Evolutionary conservation across 2,888 invertebrate species (phyloP), one percentile per base, ranked within the genome.

Genomic region (Perizoma flavofasciatum): DNA sequence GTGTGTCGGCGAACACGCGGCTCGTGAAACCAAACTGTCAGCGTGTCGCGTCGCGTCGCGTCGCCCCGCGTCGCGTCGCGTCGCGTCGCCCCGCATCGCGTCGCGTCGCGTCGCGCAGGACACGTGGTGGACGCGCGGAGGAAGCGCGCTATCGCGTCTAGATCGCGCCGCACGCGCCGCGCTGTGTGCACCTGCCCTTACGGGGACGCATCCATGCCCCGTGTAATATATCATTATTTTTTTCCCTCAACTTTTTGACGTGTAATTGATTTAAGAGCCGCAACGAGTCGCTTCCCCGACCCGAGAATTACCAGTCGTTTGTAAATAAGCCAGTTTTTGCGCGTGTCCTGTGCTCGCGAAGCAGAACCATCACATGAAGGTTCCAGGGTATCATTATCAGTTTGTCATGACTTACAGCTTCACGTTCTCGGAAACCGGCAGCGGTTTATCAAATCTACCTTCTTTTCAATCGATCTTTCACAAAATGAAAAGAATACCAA

Each of bases 171-270:
- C 61, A 22, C 66, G 69, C 67, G 69, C 66, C 69, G 73, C 73
- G 67, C 69, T 67, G 69, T 77, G 71, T 79, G 72, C 87, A 86
- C 86, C 86, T 85, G 86, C 81, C 83, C 68, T 78, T 73, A 75
- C 61, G 65, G 62, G 55, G 47, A 49, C 57, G 54, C 57, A 53
- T 9, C 45, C 10, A 47, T 45, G 66, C 64, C 56, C 61, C 52
- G 54, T 49, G 59, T 63, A 67, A 65, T 63, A 61, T 64, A 68
- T 71, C 69, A 64, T 69, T 65, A 69, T 66, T 69, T 65, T 69
- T 22, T 69, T 66, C 53, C 61, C 4, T 55, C 46, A 50, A 53
- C 57, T 61, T 62, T 52, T 65, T 67, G 69, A 69, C 67, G 67
- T 65, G 67, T 67, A 65, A 69, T 69, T 67, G 69, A 69, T 66